Base-by-base conservation (phyloP, 2,797 vertebrate species). In the Alosa sapidissima region DNA sequence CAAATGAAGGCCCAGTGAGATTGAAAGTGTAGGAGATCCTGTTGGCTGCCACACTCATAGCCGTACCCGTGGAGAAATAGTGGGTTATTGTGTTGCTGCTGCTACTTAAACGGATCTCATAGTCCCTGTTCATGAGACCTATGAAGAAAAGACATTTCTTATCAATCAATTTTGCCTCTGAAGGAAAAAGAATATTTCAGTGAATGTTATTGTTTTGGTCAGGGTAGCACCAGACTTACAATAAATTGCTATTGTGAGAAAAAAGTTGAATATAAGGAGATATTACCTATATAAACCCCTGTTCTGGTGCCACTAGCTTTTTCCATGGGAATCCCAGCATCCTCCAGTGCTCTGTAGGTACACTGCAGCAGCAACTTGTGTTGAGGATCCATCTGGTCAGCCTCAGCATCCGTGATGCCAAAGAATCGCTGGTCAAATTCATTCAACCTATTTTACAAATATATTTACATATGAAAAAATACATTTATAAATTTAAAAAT, bases 111-210 rank as follows among this genome's bases (percentile, higher is more conserved):
- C 97, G 52, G 11, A 93, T 91, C 87, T 96, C 96, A 3, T 95
- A 97, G 92, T 97, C 97, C 88, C 93, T 94, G 93, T 98, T 98
- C 96, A 97, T 97, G 4, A 98, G 91, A 83, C 97, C 97, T 97
- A 55, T 92, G 41, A 91, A n/a, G n/a, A n/a, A n/a, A n/a, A n/a
- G n/a, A n/a, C n/a, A n/a, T n/a, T n/a, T n/a, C n/a, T n/a, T n/a
- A n/a, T n/a, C n/a, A n/a, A n/a, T n/a, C n/a, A n/a, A n/a, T n/a
- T n/a, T n/a, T n/a, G n/a, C n/a, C n/a, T n/a, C n/a, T n/a, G n/a
- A n/a, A n/a, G n/a, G n/a, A n/a, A n/a, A n/a, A n/a, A n/a, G n/a
- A n/a, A n/a, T n/a, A n/a, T n/a, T n/a, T n/a, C n/a, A n/a, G n/a
- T n/a, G n/a, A n/a, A n/a, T n/a, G n/a, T n/a, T n/a, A n/a, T n/a